Conservation (phyloP, 2,888 invertebrate genomes). For the Charanyca ferruginea region DNA sequence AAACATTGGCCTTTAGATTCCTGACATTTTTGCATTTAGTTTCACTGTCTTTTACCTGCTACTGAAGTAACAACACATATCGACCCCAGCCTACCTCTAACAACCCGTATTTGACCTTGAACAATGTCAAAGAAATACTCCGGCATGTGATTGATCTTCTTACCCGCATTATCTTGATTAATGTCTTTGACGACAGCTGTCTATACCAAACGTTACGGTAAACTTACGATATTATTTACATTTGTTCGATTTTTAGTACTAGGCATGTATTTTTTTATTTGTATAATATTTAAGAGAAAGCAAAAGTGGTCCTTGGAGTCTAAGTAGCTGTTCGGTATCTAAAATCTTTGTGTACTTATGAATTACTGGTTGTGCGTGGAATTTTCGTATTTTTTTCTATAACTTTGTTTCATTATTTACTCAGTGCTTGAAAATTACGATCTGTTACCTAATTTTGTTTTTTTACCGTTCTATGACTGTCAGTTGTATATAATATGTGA, state of each 20-base stretch:
- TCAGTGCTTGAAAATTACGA: not conserved
- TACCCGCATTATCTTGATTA: conserved; percentile 61
- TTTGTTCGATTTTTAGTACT: not conserved
- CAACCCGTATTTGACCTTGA: conserved; percentile 20
- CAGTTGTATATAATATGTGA: too few species aligned
- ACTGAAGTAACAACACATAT: not conserved
- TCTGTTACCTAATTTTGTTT: not conserved
- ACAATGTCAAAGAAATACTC: conserved; percentile 34
- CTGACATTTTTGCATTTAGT: too few species aligned
- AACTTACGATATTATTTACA: conserved; percentile 32
- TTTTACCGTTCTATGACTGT: too few species aligned
- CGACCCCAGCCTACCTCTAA: not conserved
- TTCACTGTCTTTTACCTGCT: not conserved
- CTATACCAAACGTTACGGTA: conserved; percentile 44
- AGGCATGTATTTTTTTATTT: not conserved
- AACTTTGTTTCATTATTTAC: too few species aligned
- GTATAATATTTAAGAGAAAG: not conserved
- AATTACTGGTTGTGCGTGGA: not conserved
- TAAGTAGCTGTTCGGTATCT: not conserved
- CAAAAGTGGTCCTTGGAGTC: not conserved
- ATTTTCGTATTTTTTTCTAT: not conserved
- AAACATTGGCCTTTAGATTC: too few species aligned
- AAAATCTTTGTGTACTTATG: not conserved
- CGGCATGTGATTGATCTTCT: conserved; percentile 56
- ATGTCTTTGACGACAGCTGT: conserved; percentile 60